Conservation (phyloP, 2,113 vertebrate genomes). For the Caranx melampygus region DNA sequence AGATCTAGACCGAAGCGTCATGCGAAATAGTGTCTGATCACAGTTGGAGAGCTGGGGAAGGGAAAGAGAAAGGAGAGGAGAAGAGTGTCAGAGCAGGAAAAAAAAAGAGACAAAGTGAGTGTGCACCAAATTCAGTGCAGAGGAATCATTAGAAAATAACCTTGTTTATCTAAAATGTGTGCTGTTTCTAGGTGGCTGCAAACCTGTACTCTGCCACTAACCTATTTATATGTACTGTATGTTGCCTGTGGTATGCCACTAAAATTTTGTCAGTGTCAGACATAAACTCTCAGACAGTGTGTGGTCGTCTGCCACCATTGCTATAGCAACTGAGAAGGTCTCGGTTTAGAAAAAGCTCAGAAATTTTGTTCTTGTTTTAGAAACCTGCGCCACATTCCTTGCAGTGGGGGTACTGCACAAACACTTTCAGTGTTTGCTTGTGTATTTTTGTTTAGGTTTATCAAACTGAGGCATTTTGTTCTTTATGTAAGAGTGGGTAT, state of each 20-base stretch:
- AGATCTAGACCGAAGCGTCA: conserved; percentile 40
- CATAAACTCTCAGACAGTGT: conserved; percentile 67
- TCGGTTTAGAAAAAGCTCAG: conserved; percentile 62
- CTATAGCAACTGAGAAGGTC: conserved; percentile 76
- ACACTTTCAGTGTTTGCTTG: conserved; percentile 29
- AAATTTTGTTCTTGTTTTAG: conserved; percentile 62
- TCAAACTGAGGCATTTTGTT: conserved; percentile 26
- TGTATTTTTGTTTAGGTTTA: conserved; percentile 26
- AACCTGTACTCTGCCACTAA: not conserved
- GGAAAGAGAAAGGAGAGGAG: conserved; percentile 10
- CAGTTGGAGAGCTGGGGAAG: conserved; percentile 49
- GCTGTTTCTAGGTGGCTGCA: conserved; percentile 24
- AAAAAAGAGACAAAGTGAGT: conserved; percentile 11
- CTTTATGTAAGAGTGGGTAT: conserved; percentile 45
- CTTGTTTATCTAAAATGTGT: conserved; percentile 5
- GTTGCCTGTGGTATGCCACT: conserved; percentile 42
- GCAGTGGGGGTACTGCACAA: conserved; percentile 10
- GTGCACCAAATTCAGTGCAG: not conserved
- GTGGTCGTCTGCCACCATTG: conserved; percentile 73
- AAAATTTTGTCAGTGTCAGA: conserved; percentile 55
- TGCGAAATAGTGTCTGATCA: conserved; percentile 54
- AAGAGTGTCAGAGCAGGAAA: conserved; percentile 32
- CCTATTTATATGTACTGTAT: conserved; percentile 14
- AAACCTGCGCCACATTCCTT: conserved; percentile 37
- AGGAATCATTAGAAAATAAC: conserved; percentile 16